phyloP scores from a whole-genome alignment of 2,888 invertebrate species.

The Quadriops clusia region DNA sequence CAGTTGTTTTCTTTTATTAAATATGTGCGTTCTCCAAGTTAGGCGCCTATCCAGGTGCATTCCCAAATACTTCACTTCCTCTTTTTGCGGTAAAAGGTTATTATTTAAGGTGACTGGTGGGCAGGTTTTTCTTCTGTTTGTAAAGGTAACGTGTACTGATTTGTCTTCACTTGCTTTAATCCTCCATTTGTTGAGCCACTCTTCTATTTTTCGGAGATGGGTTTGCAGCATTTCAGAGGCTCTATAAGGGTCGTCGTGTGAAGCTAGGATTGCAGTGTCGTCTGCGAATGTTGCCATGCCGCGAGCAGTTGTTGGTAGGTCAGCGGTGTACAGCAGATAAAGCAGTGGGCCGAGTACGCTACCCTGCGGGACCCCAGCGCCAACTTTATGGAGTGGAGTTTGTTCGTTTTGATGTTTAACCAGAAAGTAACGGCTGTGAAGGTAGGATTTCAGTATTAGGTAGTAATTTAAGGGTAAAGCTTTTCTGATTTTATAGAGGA shows the following conservation, averaged over 20 bases:
- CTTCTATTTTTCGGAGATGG: too few species aligned
- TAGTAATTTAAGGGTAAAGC: not conserved
- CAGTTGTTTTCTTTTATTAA: too few species aligned
- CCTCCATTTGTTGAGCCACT: not conserved
- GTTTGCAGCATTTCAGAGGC: not conserved
- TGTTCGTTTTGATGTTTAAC: not conserved
- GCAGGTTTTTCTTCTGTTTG: conserved; percentile 13
- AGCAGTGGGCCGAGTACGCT: conserved; percentile 14
- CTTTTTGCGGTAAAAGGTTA: conserved; percentile 10
- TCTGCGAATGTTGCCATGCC: conserved; percentile 14
- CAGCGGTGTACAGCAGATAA: conserved; percentile 13
- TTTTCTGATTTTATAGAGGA: conserved; percentile 1
- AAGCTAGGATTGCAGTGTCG: conserved; percentile 13
- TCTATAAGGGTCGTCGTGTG: not conserved
- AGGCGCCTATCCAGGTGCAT: conserved; percentile 5
- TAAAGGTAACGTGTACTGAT: conserved; percentile 18
- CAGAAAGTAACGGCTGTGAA: not conserved
- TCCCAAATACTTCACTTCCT: conserved; percentile 12
- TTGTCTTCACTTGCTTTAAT: conserved; percentile 16
- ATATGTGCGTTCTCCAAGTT: too few species aligned
- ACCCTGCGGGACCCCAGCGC: conserved; percentile 13
- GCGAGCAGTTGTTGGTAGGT: conserved; percentile 11
- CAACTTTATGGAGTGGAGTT: not conserved
- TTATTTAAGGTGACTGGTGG: conserved; percentile 11
- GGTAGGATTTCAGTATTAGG: not conserved